Base-by-base conservation (phyloP, 2,797 vertebrate genomes). In the Eurystomus glaucurus region DNA sequence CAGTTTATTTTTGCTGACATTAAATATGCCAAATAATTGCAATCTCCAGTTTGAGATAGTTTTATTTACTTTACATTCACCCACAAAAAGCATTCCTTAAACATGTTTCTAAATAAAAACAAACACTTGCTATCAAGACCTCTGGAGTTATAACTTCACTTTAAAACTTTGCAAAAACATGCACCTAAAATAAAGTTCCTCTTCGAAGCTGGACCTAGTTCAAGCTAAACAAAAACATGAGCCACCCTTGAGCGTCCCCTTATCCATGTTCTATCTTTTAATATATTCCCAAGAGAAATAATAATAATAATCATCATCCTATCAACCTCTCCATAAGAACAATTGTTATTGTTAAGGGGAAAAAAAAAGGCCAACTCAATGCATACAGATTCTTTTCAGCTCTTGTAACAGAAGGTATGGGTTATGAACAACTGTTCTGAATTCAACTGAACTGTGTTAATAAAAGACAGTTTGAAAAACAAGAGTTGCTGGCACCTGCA, bases 141-240 rank as follows among this genome's bases (percentile, higher is more conserved):
- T 79, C 72, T 64, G 15, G 85, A 96, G 85, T 82, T 76, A 17
- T 4, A 85, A 70, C 70, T 88, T 60, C 48, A 66, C 77, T 74
- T 90, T 87, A 66, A 88, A 95, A 89, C 51, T 91, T 8, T 39
- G 61, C 51, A 84, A 92, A 96, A 96, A 65, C 92, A 95, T 31
- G 70, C 52, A 88, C 83, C 88, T 88, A 96, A 95, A 95, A 93
- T 78, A n/a, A 79, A 90, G 74, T 62, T 95, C 79, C 69, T 86
- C 48, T 60, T 70, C 81, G 41, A 92, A 92, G 66, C 39, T 95
- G 95, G 96, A 90, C 58, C 51, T 57, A 72, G 39, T 93, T 93
- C 90, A 97, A 96, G 43, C 55, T 84, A 97, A 97, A 97, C 80
- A 97, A 96, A 95, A 96, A 85, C 88, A 96, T 61, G 54, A 95